Percentiles rank a stretch among this genome's conserved stretches.
phyloP scores from a whole-genome alignment of 1,140 invertebrate species.

The Phymorhynchus buccinoides region DNA sequence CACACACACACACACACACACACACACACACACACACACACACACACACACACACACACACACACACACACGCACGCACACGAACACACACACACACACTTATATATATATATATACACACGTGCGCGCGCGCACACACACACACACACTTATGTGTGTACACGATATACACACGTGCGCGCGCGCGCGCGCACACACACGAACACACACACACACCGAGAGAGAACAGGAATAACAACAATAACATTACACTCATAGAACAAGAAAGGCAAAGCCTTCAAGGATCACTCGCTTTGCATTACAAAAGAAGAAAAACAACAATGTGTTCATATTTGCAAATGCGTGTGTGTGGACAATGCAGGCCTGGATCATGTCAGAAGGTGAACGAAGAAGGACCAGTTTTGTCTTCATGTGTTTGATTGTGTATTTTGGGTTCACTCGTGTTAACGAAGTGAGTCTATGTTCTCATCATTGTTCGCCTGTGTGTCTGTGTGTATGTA shows the following conservation, averaged over 20 bases:
- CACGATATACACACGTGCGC: neutral
- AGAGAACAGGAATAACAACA: neutral
- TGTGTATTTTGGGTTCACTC: too few relatives aligned
- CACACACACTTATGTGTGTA: neutral
- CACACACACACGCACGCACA: neutral
- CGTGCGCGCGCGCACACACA: neutral
- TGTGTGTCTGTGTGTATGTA: too few relatives aligned
- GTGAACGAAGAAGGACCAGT: too few relatives aligned
- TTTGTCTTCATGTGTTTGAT: too few relatives aligned
- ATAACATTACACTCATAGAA: neutral
- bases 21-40: neutral
- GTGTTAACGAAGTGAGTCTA: too few relatives aligned
- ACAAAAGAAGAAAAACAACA: too few relatives aligned
- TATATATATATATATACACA: neutral
- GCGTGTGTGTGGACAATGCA: too few relatives aligned
- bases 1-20: neutral
- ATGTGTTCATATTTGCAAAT: neutral
- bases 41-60: neutral
- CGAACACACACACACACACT: slow-evolving; percentile 11
- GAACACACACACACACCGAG: neutral
- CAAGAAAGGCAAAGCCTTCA: too few relatives aligned
- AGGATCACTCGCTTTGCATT: too few relatives aligned
- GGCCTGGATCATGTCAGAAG: too few relatives aligned
- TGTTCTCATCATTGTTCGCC: too few relatives aligned
- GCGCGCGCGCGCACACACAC: neutral